Evolutionary conservation across 1,140 invertebrate species (phyloP).

Genomic region (Nylanderia fulva): DNA sequence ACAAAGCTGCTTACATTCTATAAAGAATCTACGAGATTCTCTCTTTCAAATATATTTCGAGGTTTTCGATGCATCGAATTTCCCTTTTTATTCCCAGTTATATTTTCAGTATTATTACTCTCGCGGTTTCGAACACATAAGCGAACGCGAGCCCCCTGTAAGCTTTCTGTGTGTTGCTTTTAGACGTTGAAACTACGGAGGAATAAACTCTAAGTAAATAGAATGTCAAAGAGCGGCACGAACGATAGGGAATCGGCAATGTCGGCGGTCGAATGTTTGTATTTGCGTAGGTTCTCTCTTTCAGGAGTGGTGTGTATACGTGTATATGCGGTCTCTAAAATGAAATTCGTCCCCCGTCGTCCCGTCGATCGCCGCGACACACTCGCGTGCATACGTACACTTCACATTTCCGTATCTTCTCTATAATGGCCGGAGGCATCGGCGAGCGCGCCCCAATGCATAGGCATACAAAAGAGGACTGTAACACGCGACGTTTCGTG

Average conservation of each 20-base stretch:
- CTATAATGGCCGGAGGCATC: slow-evolving; percentile 33
- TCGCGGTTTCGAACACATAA: not conserved
- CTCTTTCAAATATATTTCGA: not conserved
- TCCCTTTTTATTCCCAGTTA: too few relatives aligned
- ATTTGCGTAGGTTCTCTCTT: slow-evolving; percentile 21
- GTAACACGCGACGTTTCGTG: slow-evolving; percentile 57
- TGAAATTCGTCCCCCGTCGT: slow-evolving; percentile 54
- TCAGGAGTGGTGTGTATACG: not conserved
- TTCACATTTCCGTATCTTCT: slow-evolving; percentile 30
- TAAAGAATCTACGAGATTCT: not conserved
- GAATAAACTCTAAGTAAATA: slow-evolving; percentile 44
- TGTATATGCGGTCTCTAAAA: slow-evolving; percentile 18
- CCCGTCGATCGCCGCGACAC: slow-evolving; percentile 28
- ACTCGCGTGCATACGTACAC: slow-evolving; percentile 38
- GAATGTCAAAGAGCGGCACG: slow-evolving; percentile 10
- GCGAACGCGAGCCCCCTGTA: not conserved
- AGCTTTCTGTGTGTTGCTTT: not conserved
- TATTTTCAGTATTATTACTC: not conserved
- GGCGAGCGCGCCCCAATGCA: slow-evolving; percentile 22
- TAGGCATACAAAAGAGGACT: slow-evolving; percentile 49
- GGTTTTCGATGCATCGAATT: not conserved
- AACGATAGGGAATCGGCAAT: slow-evolving; percentile 25
- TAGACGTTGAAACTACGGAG: slow-evolving; percentile 1
- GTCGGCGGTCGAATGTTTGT: slow-evolving; percentile 16
- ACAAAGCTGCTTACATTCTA: too few relatives aligned